Conservation (phyloP, 2,113 vertebrate genomes). For the Lathamus discolor region DNA sequence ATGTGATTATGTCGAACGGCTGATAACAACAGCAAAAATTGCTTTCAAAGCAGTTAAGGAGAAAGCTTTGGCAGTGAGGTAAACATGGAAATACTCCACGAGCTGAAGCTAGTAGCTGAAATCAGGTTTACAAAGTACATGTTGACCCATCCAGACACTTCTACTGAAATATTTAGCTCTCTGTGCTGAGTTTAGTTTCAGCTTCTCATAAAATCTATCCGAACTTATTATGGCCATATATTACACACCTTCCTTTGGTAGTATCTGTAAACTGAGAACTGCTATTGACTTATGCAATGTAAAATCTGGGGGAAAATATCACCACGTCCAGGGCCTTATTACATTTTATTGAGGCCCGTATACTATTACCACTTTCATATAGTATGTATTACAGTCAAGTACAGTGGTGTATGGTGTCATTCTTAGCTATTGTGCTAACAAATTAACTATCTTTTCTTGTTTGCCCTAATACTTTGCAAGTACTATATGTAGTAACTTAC, state of each 20-base stretch:
- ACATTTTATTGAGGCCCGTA: neutral
- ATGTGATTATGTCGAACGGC: neutral
- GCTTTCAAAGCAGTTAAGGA: neutral
- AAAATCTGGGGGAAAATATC: neutral
- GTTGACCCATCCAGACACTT: neutral
- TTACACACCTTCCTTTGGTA: neutral
- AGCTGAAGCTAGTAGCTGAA: neutral
- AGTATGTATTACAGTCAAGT: neutral
- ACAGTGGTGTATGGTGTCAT: neutral
- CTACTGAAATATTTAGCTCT: neutral
- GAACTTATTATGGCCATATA: neutral
- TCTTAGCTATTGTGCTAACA: neutral
- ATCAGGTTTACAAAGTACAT: neutral
- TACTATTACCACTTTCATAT: neutral
- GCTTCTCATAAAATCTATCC: neutral
- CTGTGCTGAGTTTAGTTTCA: neutral
- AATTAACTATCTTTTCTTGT: neutral
- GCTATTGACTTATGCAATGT: neutral
- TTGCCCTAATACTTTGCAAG: neutral
- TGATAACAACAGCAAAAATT: neutral
- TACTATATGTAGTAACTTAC: neutral
- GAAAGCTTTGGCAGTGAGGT: neutral
- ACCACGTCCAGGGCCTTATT: neutral
- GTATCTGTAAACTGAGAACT: neutral
- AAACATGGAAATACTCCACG: neutral